Evolutionary conservation across 2,113 vertebrate species (phyloP).

Genomic region (Entosphenus tridentatus): DNA sequence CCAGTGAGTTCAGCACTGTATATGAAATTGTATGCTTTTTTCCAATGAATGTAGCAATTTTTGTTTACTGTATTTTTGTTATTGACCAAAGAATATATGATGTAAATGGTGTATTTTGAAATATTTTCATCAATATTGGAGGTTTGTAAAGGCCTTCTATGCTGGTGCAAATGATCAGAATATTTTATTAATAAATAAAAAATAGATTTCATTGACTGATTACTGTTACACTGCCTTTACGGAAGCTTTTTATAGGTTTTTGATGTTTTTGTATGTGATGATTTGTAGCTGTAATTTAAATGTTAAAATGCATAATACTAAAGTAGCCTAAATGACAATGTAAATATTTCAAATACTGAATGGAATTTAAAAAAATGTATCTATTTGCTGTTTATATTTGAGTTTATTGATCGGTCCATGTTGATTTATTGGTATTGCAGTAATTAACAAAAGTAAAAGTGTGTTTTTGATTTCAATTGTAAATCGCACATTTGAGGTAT

Average conservation of each 20-base stretch:
- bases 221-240: constrained; percentile 4
- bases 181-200: constrained; percentile 3
- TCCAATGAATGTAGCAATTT: constrained; percentile 4
- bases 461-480: no score
- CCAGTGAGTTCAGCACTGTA: neutral
- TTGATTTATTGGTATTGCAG: no score
- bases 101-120: constrained; percentile 6
- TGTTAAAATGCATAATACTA: no score
- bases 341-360: no score
- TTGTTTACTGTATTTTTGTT: constrained; percentile 7
- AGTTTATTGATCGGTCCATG: no score
- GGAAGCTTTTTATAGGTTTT: constrained; percentile 3
- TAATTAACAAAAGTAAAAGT: no score
- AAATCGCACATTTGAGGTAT: no score
- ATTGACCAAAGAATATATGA: constrained; percentile 5
- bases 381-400: no score
- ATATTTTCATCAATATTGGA: neutral
- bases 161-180: constrained; percentile 1
- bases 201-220: neutral
- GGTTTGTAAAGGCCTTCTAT: constrained; percentile 5
- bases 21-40: constrained; percentile 4
- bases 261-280: neutral
- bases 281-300: constrained; percentile 4
- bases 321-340: no score
- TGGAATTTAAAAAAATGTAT: no score